Evolutionary conservation across 2,888 invertebrate genomes (phyloP), one percentile per base, ranked within the genome.

Genomic region (Ormyrus thymus): DNA sequence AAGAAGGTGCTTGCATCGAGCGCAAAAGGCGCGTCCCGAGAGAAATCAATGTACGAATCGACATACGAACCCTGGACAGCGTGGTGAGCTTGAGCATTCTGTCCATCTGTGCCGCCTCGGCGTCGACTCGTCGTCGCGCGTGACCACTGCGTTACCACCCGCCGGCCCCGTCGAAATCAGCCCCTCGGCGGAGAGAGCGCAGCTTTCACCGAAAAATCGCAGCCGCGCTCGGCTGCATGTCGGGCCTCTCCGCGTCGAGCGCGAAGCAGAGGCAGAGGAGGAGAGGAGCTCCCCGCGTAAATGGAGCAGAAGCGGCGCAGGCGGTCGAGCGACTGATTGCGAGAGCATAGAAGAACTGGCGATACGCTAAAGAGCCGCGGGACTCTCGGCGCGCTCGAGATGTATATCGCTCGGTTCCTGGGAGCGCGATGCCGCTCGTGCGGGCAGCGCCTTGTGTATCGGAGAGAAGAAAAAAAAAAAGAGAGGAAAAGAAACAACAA

Each of bases 81-180:
- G 83, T 83, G 62, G 87, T 84, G 80, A 89, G 85, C 71, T 88
- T 85, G 69, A 89, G 85, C 87, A 89, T 89, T 80, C 87, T 89
- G 79, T 88, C 87, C 29, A 29, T 29, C 29, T 29, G 29, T 29
- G 29, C 29, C 3, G 29, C 29, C 29, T 29, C 29, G 29, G 29
- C n/a, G n/a, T n/a, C n/a, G n/a, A n/a, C n/a, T n/a, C n/a, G n/a
- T n/a, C n/a, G 29, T 29, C 29, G 29, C 29, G 0, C 29, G 29
- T 29, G 29, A 29, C 29, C 29, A 29, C 29, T n/a, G n/a, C 4
- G 29, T 29, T 4, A 29, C 29, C 29, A 29, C 29, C 29, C 4
- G 29, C 29, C 29, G 2, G 29, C 29, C 29, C 29, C 29, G 3
- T 29, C 3, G 29, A 29, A 29, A 29, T 29, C 29, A 29, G 29